Evolutionary conservation across 2,888 invertebrate genomes (phyloP).

Genomic region (Caenorhabditis sulstoni): DNA sequence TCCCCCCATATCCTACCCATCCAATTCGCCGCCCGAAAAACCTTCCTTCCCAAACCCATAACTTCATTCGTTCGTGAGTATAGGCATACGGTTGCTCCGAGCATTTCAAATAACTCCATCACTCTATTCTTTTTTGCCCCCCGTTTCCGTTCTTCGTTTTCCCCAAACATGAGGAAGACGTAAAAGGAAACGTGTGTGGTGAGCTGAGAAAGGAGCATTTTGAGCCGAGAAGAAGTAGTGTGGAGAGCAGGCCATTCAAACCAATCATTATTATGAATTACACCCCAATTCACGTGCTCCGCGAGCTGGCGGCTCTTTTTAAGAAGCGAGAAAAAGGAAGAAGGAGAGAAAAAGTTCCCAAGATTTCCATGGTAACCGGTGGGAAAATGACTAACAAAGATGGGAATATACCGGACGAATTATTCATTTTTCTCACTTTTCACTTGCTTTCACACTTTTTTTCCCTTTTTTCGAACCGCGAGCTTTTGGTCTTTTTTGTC

Average conservation of each 20-base stretch:
- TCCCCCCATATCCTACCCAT: too few species aligned
- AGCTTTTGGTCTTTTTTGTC: neutral
- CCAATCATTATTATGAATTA: constrained; percentile 25
- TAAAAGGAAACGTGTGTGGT: too few species aligned
- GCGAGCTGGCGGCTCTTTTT: neutral
- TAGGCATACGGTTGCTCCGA: neutral
- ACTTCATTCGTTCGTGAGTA: too few species aligned
- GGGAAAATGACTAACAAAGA: constrained; percentile 1
- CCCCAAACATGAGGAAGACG: too few species aligned
- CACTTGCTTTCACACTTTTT: neutral
- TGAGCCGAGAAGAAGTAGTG: neutral
- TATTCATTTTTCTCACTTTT: neutral
- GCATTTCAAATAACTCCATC: neutral
- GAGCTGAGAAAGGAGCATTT: too few species aligned
- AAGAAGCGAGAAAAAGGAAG: neutral
- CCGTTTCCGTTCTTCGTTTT: too few species aligned
- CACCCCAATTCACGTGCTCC: constrained; percentile 7
- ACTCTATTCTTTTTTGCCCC: too few species aligned
- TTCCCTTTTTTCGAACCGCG: neutral
- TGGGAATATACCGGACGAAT: constrained; percentile 8
- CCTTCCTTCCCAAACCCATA: too few species aligned
- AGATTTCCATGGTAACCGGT: constrained; percentile 30
- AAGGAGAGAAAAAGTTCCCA: constrained; percentile 19
- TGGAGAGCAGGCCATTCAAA: neutral
- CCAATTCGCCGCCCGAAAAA: too few species aligned